Evolutionary conservation across 1,140 invertebrate genomes (phyloP).

Genomic region (Atta colombica): DNA sequence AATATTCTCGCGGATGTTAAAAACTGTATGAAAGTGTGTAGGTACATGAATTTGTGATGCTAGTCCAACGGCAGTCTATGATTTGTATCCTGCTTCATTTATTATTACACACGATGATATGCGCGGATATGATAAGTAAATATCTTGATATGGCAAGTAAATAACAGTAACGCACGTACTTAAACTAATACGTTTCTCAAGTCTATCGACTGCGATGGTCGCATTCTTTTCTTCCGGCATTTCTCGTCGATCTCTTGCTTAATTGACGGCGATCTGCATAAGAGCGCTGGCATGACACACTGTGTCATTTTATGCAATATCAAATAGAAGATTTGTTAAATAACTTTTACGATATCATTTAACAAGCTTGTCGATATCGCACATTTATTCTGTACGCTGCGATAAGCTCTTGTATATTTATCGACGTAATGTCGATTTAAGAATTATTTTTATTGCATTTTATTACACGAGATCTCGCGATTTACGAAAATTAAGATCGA

Average conservation of each 20-base stretch:
- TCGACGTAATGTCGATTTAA: background rate
- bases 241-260: constrained; percentile 11
- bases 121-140: constrained; percentile 64
- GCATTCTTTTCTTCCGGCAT: background rate
- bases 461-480: background rate
- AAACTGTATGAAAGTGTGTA: constrained; percentile 52
- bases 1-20: constrained; percentile 39
- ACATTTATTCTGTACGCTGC: constrained; percentile 8
- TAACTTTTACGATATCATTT: constrained; percentile 19
- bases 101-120: constrained; percentile 68
- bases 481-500: background rate
- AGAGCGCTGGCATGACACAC: constrained; percentile 31
- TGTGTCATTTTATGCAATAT: constrained; percentile 1
- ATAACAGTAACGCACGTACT: constrained; percentile 64
- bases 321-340: constrained; percentile 28
- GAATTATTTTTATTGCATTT: constrained; percentile 4
- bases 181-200: constrained; percentile 16
- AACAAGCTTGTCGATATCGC: constrained; percentile 34
- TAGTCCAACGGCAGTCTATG: constrained; percentile 21
- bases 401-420: constrained; percentile 39
- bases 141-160: constrained; percentile 71
- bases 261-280: background rate
- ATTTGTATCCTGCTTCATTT: constrained; percentile 21
- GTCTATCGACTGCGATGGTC: constrained; percentile 11
- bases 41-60: background rate